Evolutionary conservation across 1,140 invertebrate genomes (phyloP).

Genomic region (Meteorus sp.): DNA sequence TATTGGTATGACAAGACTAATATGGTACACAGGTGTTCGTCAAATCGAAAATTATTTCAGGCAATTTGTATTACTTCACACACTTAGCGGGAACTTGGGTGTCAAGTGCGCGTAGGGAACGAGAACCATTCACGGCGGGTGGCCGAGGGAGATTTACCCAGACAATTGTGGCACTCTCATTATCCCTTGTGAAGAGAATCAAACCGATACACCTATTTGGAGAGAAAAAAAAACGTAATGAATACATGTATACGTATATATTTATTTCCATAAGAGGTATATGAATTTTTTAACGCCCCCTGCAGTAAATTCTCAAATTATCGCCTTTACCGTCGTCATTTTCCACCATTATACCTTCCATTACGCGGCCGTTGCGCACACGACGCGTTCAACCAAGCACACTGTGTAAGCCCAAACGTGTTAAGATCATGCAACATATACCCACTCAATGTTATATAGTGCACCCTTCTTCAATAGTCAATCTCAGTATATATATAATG

Average conservation of each 20-base stretch:
- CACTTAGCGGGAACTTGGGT: no score
- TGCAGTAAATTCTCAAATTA: slow-evolving; percentile 16
- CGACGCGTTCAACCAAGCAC: not conserved
- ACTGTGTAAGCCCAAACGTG: not conserved
- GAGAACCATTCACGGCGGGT: not conserved
- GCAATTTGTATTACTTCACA: no score
- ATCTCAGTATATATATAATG: slow-evolving; percentile 3
- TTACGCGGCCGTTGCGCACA: not conserved
- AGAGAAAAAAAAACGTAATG: no score
- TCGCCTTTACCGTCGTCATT: slow-evolving; percentile 17
- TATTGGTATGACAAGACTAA: no score
- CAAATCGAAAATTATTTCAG: no score
- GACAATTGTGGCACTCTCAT: no score
- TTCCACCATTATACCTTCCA: slow-evolving; percentile 3
- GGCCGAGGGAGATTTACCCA: no score
- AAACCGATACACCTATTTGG: no score
- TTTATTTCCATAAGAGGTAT: not conserved
- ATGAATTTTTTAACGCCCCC: not conserved
- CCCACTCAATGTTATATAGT: not conserved
- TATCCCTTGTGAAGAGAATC: no score
- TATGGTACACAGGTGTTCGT: no score
- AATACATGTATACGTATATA: no score
- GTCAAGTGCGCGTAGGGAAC: not conserved
- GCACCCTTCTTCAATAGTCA: not conserved
- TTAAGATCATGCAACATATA: no score